Percentiles rank a stretch among this genome's conserved stretches.
phyloP scores from a whole-genome alignment of 1,140 invertebrate genomes.

The Bacillus rossius region DNA sequence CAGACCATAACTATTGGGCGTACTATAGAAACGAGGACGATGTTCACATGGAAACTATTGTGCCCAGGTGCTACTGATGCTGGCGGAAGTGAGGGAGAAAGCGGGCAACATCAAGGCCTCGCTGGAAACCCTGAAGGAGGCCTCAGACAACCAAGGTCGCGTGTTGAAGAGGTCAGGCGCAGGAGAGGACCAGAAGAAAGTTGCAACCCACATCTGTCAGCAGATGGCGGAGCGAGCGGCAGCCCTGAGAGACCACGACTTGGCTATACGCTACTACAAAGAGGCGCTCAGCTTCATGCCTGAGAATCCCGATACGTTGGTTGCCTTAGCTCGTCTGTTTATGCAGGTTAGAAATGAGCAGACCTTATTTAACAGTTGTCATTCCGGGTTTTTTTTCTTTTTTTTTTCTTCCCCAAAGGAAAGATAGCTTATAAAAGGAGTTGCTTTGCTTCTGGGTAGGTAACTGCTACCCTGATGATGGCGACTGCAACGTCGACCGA shows the following conservation, averaged over 20 bases:
- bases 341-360: slow-evolving; percentile 68
- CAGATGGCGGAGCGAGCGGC: slow-evolving; percentile 60
- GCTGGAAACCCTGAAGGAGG: slow-evolving; percentile 53
- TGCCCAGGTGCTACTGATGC: slow-evolving; percentile 42
- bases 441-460: too few species aligned
- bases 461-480: too few species aligned
- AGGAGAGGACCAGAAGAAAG: slow-evolving; percentile 49
- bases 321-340: slow-evolving; percentile 78
- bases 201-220: slow-evolving; percentile 56
- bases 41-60: too few species aligned
- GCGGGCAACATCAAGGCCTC: slow-evolving; percentile 55
- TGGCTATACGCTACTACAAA: slow-evolving; percentile 74
- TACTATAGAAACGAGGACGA: too few species aligned
- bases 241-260: slow-evolving; percentile 56
- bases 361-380: too few species aligned
- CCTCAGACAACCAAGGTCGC: slow-evolving; percentile 57
- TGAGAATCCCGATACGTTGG: slow-evolving; percentile 65
- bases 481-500: too few species aligned
- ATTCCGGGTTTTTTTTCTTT: too few species aligned
- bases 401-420: not conserved
- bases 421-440: too few species aligned
- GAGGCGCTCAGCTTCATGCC: slow-evolving; percentile 79
- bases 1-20: too few species aligned
- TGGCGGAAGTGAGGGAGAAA: slow-evolving; percentile 61
- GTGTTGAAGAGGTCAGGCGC: slow-evolving; percentile 57